Evolutionary conservation across 1,140 invertebrate genomes (phyloP).

Genomic region (Drosophila obscura): DNA sequence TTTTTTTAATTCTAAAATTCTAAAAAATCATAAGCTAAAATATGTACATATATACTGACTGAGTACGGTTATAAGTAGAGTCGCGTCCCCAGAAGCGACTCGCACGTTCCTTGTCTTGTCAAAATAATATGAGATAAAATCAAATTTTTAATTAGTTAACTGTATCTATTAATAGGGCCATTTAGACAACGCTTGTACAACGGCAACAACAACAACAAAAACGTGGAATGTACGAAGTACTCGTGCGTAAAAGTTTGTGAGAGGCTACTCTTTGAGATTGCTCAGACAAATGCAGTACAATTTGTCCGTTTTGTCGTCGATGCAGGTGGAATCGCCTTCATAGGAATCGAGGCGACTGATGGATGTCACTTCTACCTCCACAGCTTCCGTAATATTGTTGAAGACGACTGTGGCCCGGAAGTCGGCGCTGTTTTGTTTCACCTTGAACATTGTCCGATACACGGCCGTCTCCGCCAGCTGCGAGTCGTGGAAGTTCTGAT

Average conservation of each 20-base stretch:
- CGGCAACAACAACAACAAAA: too few relatives aligned
- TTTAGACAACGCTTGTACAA: too few relatives aligned
- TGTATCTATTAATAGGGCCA: too few relatives aligned
- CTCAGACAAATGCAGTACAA: slow-evolving; percentile 84
- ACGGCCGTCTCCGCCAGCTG: slow-evolving; percentile 19
- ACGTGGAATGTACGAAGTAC: too few relatives aligned
- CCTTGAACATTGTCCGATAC: slow-evolving; percentile 62
- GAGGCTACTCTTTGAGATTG: slow-evolving; percentile 10
- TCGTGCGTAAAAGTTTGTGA: not conserved
- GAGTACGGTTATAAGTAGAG: too few relatives aligned
- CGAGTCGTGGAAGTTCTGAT: slow-evolving; percentile 22
- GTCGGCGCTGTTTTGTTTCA: slow-evolving; percentile 80
- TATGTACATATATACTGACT: too few relatives aligned
- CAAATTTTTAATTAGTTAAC: too few relatives aligned
- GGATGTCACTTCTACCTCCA: slow-evolving; percentile 69
- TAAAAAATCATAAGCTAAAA: too few relatives aligned
- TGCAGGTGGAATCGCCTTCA: slow-evolving; percentile 84
- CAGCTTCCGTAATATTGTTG: slow-evolving; percentile 55
- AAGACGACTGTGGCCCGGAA: slow-evolving; percentile 86
- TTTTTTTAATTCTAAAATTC: too few relatives aligned
- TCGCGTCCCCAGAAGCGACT: too few relatives aligned
- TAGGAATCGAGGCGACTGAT: slow-evolving; percentile 88
- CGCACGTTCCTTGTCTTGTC: too few relatives aligned
- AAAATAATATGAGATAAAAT: too few relatives aligned
- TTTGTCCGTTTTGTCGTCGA: slow-evolving; percentile 84